Evolutionary conservation across 2,888 invertebrate species (phyloP), one percentile per base, ranked within the genome.

Genomic region (Ophion ventricosus): DNA sequence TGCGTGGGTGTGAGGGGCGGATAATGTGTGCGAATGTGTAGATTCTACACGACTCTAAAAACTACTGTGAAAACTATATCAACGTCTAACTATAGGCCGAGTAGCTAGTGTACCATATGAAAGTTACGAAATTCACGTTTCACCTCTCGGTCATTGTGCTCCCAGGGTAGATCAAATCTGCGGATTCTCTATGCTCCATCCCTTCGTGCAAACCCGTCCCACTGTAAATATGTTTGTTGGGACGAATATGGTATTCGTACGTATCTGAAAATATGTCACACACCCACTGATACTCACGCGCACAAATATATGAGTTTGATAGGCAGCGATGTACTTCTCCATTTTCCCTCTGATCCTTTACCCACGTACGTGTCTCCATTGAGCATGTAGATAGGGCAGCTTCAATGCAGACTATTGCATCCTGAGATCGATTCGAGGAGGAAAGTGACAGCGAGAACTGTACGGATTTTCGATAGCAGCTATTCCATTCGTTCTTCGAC

Each of bases 151-250:
- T 26, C 59, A 79, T 79, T 64, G 69, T 74, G 74, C 57, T 69
- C 4, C 49, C 49, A n/a, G 29, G 86, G 85, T 87, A 88, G 90
- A 90, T 90, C 89, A 90, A 88, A 89, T 87, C 86, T 29, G 40
- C 11, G 69, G 35, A 83, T 79, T 83, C 43, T 63, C 40, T 20
- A 29, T 72, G 56, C 49, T 14, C 49, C 29, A 43, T 43, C 40
- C 64, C 57, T 70, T 20, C 43, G 14, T 85, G 85, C 86, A 87
- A 87, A 86, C 84, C 87, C 87, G 85, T 87, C 87, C 86, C 80
- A 82, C 66, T 78, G 81, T 73, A 85, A 88, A 88, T 86, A 85
- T 82, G 85, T 83, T 85, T 84, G 78, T 73, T 80, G 85, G 64
- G 80, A 63, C 70, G 59, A 67, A 83, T 79, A 63, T 54, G 40